Evolutionary conservation across 2,888 invertebrate genomes (phyloP).

Genomic region (Drosophila leonis): DNA sequence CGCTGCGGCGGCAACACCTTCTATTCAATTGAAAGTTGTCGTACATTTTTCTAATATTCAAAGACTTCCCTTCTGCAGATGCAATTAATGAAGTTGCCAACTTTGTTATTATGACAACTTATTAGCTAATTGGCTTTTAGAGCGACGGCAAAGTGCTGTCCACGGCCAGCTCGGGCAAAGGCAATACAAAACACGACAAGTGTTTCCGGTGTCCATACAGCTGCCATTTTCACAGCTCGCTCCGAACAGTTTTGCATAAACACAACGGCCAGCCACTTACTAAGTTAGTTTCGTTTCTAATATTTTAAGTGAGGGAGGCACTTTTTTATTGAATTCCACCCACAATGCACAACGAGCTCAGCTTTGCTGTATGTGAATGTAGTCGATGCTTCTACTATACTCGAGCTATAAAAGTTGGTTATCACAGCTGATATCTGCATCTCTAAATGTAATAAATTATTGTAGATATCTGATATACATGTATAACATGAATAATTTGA

Average conservation of each 20-base stretch:
- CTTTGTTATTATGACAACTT: constrained; percentile 26
- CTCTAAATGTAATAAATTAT: too few relatives aligned
- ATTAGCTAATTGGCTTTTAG: constrained; percentile 25
- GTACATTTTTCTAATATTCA: constrained; percentile 1
- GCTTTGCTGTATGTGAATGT: not conserved
- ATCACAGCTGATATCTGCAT: not conserved
- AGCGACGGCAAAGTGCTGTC: constrained; percentile 8
- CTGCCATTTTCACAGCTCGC: constrained; percentile 51
- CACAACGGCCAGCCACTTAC: constrained; percentile 37
- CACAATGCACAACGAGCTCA: not conserved
- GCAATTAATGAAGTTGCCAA: constrained; percentile 20
- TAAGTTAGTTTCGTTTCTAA: constrained; percentile 39
- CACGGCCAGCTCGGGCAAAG: not conserved
- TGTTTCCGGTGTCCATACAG: constrained; percentile 60
- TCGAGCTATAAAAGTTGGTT: not conserved
- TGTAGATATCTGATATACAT: too few relatives aligned
- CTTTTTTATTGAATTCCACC: not conserved
- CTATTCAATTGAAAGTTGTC: constrained; percentile 10
- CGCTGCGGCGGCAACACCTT: constrained; percentile 7
- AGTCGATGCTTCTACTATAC: not conserved
- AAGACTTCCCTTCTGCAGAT: not conserved
- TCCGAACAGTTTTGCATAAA: constrained; percentile 45
- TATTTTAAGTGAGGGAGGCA: constrained; percentile 24
- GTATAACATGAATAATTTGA: too few relatives aligned
- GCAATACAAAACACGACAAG: not conserved